A percentile compares a stretch with the other conserved stretches of the same genome.
These are phyloP conservation scores for Hyaena hyaena DNA, from an alignment of 2,113 vertebrate genomes.

Conservation along the genomic window DNA sequence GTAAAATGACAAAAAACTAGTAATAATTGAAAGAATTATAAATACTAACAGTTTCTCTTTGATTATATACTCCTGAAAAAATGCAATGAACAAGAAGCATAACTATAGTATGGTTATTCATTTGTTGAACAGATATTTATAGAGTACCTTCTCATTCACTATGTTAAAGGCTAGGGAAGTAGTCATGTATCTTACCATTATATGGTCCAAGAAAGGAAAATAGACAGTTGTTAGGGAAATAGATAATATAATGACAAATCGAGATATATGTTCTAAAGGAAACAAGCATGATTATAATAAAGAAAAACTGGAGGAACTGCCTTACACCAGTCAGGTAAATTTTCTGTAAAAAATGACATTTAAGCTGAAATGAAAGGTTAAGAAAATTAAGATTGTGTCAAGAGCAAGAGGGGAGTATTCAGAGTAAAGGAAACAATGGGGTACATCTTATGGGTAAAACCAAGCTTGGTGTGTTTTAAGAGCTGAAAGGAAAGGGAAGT, in stretches of 20 bases:
- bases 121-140: neutral
- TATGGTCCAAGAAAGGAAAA: neutral
- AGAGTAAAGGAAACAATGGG: neutral
- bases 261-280: constrained; percentile 18
- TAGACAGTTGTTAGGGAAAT: neutral
- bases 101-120: neutral
- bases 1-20: neutral
- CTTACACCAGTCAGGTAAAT: neutral
- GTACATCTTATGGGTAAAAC: neutral
- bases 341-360: constrained; percentile 8
- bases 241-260: neutral
- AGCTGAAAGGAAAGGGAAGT: neutral
- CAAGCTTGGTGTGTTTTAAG: neutral
- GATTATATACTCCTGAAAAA: neutral
- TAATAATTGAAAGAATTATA: neutral
- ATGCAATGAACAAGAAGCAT: neutral
- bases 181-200: neutral
- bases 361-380: neutral
- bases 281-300: neutral
- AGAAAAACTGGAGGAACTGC: neutral
- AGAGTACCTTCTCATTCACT: neutral
- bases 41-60: neutral
- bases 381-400: neutral
- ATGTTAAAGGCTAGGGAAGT: neutral
- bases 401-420: neutral